Conservation (phyloP, 2,888 invertebrate species). For the Yponomeuta malinellus region DNA sequence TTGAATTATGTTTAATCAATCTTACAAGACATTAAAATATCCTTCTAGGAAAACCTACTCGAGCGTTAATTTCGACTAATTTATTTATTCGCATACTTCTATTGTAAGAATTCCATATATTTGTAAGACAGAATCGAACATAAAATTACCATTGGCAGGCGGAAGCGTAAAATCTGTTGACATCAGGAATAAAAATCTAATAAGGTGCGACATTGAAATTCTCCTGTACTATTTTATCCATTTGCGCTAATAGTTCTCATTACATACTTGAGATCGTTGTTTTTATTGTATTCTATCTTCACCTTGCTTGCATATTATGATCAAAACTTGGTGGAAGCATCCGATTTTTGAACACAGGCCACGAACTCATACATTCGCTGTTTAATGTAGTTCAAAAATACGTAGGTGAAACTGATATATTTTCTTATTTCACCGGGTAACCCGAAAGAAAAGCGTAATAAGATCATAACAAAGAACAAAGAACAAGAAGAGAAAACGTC, state of each 20-base stretch:
- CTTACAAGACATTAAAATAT: too few relatives aligned
- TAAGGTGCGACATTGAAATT: constrained; percentile 11
- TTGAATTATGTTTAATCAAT: too few relatives aligned
- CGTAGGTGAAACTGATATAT: too few relatives aligned
- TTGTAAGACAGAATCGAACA: neutral
- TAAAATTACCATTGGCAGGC: constrained; percentile 14
- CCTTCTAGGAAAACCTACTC: too few relatives aligned
- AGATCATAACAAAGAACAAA: too few relatives aligned
- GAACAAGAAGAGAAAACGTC: too few relatives aligned
- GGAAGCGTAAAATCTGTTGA: constrained; percentile 14
- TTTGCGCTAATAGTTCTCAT: neutral
- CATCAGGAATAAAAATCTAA: constrained; percentile 8
- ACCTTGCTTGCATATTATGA: neutral
- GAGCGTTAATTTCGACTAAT: neutral
- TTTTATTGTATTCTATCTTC: neutral
- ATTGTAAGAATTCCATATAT: constrained; percentile 2
- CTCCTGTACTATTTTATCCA: constrained; percentile 1
- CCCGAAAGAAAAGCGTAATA: too few relatives aligned
- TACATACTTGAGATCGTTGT: neutral
- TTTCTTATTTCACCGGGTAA: too few relatives aligned
- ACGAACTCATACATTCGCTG: too few relatives aligned
- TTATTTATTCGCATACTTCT: neutral
- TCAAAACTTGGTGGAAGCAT: neutral
- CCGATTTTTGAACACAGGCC: too few relatives aligned
- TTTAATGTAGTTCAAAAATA: too few relatives aligned